A percentile compares a stretch with the other conserved stretches of the same genome.
phyloP scores from a whole-genome alignment of 1,140 invertebrate genomes.

The Aphidius gifuensis region DNA sequence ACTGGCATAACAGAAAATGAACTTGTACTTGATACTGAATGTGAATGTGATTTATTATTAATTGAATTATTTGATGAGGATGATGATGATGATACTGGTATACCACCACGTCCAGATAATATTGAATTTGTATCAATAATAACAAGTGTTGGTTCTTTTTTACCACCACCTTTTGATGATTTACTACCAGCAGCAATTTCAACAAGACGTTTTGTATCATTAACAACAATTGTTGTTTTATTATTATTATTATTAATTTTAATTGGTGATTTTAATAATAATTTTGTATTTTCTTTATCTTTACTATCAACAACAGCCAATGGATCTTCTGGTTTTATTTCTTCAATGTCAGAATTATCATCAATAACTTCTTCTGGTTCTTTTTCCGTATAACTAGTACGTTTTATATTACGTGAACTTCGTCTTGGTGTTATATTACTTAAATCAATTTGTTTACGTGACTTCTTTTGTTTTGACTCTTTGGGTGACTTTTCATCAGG shows the following conservation, averaged over 20 bases:
- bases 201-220: conserved; percentile 69
- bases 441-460: conserved; percentile 48
- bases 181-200: conserved; percentile 65
- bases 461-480: conserved; percentile 42
- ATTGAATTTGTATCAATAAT: conserved; percentile 78
- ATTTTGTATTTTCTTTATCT: conserved; percentile 50
- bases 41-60: conserved; percentile 21
- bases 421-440: conserved; percentile 57
- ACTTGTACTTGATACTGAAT: conserved; percentile 42
- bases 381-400: conserved; percentile 62
- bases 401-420: conserved; percentile 63
- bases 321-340: conserved; percentile 67
- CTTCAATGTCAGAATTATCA: conserved; percentile 63
- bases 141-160: conserved; percentile 74
- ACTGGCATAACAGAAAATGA: conserved; percentile 54
- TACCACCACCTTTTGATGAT: conserved; percentile 57
- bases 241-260: conserved; percentile 20
- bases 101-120: conserved; percentile 61
- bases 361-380: conserved; percentile 65
- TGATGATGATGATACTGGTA: conserved; percentile 54
- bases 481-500: conserved; percentile 29
- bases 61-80: too few species aligned
- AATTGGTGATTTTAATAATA: conserved; percentile 41
- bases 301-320: conserved; percentile 53
- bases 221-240: conserved; percentile 67